Evolutionary conservation across 2,113 vertebrate species (phyloP).

Genomic region (Sylvicapra grimmia): DNA sequence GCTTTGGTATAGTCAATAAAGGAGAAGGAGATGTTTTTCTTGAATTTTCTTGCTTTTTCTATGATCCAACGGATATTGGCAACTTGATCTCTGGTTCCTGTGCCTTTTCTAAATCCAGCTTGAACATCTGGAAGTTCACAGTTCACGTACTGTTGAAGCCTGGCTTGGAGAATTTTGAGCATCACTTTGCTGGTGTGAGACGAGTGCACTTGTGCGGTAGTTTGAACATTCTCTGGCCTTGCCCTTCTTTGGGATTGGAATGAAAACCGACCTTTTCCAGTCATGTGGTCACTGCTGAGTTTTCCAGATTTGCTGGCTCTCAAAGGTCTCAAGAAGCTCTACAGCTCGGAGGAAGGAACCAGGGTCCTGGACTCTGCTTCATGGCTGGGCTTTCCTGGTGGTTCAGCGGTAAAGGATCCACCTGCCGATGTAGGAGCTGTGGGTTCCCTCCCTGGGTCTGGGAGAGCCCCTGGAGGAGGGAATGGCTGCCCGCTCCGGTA

Average conservation of each 20-base stretch:
- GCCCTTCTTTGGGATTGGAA: not conserved
- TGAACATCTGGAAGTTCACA: not conserved
- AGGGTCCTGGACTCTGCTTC: not conserved
- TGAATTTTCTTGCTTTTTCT: not conserved
- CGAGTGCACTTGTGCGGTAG: not conserved
- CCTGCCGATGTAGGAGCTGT: not conserved
- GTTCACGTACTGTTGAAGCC: not conserved
- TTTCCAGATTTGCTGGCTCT: not conserved
- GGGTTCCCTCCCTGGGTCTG: not conserved
- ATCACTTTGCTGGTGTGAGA: not conserved
- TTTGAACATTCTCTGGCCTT: not conserved
- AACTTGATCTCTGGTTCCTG: not conserved
- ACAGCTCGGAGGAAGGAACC: not conserved
- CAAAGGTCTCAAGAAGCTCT: not conserved
- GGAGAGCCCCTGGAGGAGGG: not conserved
- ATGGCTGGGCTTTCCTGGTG: not conserved
- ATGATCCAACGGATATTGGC: rapidly evolving
- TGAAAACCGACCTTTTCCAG: not conserved
- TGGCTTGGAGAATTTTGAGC: not conserved
- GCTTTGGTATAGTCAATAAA: not conserved
- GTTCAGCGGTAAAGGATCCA: not conserved
- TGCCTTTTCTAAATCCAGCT: not conserved
- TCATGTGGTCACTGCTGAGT: not conserved
- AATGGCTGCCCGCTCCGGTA: not conserved
- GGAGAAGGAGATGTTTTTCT: not conserved